Base-by-base conservation (phyloP, 2,888 invertebrate species). In the Phyto melanocephala region DNA sequence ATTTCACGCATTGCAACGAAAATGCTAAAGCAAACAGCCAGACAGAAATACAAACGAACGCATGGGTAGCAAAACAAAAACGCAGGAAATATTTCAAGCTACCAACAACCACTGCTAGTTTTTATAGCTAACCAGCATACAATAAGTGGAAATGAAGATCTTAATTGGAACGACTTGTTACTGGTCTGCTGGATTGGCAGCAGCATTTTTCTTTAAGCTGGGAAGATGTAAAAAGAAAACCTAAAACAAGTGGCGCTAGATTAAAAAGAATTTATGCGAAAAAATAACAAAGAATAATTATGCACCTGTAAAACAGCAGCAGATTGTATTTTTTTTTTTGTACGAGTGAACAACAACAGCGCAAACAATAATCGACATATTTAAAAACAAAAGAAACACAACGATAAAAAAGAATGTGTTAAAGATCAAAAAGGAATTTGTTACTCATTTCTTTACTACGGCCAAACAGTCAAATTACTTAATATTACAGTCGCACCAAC, bases 401-500 rank as follows among this genome's bases (percentile, higher is more conserved):
- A 28, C 52, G 56, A 47, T 7, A 72, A 54, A 54, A 65, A 71
- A 56, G 58, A 65, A 79, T 79, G 78, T 78, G 78, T 63, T 71
- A 72, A 79, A 79, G 78, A 78, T 71, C 63, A 71, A 63, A 78
- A 71, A 65, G 65, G 71, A 78, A 78, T 78, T 65, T 78, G 13
- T 56, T 56, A 63, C 63, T 62, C 42, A 62, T 52, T 68, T 52
- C 22, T 68, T 68, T 62, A 5, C 42, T 40, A 33, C 17, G 65
- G 35, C 65, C 67, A 52, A 56, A 67, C 42, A 79, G 72, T 82
- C 82, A 82, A 82, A 79, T 82, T 65, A 79, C 82, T 82, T 82
- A 82, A 82, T 82, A 82, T 15, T 58, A 80, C 72, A 81, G 82
- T 79, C 22, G 11, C 37, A 11, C 13, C 81, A 81, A 71, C 77